phyloP scores from a whole-genome alignment of 2,113 vertebrate genomes.

The Vulpes vulpes region DNA sequence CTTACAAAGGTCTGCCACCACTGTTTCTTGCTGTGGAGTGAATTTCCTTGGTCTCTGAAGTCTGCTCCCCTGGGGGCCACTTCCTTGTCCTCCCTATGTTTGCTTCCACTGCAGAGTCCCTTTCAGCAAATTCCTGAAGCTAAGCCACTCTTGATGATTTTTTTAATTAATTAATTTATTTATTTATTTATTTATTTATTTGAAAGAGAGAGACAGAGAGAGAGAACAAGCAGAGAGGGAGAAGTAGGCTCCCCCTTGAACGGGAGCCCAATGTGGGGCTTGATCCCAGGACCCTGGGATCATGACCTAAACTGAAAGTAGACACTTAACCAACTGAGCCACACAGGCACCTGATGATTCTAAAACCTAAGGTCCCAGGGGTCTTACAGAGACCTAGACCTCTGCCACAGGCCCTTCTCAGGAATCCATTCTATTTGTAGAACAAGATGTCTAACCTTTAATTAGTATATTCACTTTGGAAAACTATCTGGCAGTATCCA shows the following conservation, averaged over 20 bases:
- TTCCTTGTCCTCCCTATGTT: neutral
- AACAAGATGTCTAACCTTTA: neutral
- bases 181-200: too few relatives aligned
- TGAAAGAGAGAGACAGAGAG: too few relatives aligned
- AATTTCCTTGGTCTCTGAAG: neutral
- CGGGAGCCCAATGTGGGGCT: too few relatives aligned
- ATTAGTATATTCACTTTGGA: neutral
- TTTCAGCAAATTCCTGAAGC: neutral
- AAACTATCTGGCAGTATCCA: neutral
- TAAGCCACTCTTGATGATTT: neutral
- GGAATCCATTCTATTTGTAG: neutral
- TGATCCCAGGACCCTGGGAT: too few relatives aligned
- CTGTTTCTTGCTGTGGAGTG: neutral
- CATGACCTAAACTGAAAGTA: too few relatives aligned
- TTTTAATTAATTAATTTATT: too few relatives aligned
- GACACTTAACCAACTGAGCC: too few relatives aligned
- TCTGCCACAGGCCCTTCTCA: neutral
- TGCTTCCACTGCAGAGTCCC: neutral
- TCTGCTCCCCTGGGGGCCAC: neutral
- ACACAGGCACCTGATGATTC: neutral
- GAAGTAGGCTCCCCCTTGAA: too few relatives aligned
- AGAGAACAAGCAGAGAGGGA: too few relatives aligned
- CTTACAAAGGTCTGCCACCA: neutral
- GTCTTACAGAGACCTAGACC: neutral
- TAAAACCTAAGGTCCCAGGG: neutral